Percentiles rank a stretch among this genome's conserved stretches.
Conservation (phyloP, 2,888 invertebrate genomes). For the Apamea monoglypha region DNA sequence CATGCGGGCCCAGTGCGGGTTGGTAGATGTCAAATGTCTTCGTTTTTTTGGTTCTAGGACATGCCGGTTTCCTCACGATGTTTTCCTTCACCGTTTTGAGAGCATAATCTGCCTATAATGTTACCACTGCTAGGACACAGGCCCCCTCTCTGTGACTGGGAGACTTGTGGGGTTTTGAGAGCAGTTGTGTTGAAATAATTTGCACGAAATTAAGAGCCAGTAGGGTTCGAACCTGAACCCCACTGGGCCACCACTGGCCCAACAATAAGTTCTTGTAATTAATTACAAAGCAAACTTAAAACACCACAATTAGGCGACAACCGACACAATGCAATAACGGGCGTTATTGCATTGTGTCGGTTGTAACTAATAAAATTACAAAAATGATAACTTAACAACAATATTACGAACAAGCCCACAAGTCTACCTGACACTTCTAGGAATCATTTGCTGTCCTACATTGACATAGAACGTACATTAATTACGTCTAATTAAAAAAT, state of each 20-base stretch:
- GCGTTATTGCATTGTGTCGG: too few species aligned
- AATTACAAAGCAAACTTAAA: not conserved
- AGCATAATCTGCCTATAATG: not conserved
- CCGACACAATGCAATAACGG: not conserved
- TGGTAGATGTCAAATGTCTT: too few species aligned
- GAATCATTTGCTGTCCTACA: conserved; percentile 38
- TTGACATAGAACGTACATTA: conserved; percentile 43
- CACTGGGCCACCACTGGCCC: not conserved
- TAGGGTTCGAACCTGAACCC: not conserved
- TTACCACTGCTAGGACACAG: too few species aligned
- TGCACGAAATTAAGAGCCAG: too few species aligned
- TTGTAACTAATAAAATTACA: conserved; percentile 30
- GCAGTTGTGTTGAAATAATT: not conserved
- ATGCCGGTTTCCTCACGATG: not conserved
- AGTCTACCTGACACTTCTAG: conserved; percentile 33
- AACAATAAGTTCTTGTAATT: not conserved
- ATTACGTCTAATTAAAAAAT: conserved; percentile 66
- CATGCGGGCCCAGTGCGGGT: too few species aligned
- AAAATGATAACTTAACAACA: conserved; percentile 2
- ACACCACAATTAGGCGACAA: not conserved
- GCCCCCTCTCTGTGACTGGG: too few species aligned
- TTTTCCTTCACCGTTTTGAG: not conserved
- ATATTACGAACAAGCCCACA: conserved; percentile 15
- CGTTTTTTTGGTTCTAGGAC: not conserved
- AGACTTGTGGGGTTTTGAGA: too few species aligned